Evolutionary conservation across 2,113 vertebrate genomes (phyloP).

Genomic region (Otolemur garnettii): DNA sequence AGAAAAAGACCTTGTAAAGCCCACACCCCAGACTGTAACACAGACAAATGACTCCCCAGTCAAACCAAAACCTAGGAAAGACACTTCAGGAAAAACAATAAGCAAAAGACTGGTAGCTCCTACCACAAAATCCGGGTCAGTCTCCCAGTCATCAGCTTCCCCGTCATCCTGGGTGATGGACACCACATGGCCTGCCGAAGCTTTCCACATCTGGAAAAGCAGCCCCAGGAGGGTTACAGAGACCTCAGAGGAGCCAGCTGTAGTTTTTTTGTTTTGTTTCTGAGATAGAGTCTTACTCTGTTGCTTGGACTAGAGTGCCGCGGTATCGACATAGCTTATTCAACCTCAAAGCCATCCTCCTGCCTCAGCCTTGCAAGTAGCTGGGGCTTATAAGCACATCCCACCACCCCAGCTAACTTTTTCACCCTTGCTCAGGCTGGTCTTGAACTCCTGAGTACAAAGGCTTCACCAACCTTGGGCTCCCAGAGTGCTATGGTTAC

Average conservation of each 20-base stretch:
- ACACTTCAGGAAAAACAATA: rapidly evolving
- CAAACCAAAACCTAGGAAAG: rapidly evolving
- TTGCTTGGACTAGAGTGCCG: too few relatives aligned
- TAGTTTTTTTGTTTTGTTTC: too few relatives aligned
- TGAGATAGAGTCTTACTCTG: too few relatives aligned
- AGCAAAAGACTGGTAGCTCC: not conserved
- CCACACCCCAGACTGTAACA: rapidly evolving
- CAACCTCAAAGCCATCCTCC: too few relatives aligned
- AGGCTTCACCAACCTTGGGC: too few relatives aligned
- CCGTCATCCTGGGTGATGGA: slow-evolving; percentile 88
- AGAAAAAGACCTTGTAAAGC: not conserved
- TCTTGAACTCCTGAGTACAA: too few relatives aligned
- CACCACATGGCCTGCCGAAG: slow-evolving; percentile 92
- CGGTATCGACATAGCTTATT: too few relatives aligned
- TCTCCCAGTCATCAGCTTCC: slow-evolving; percentile 97
- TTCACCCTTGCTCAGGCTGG: too few relatives aligned
- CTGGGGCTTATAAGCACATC: too few relatives aligned
- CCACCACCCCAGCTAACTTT: too few relatives aligned
- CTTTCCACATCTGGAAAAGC: slow-evolving; percentile 95
- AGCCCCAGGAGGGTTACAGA: rapidly evolving
- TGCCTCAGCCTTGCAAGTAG: too few relatives aligned
- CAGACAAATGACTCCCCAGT: not conserved
- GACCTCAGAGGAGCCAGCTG: rapidly evolving
- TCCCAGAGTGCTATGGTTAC: too few relatives aligned
- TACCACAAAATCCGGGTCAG: slow-evolving; percentile 98